phyloP scores from a whole-genome alignment of 2,113 vertebrate species.

The Trinectes maculatus region DNA sequence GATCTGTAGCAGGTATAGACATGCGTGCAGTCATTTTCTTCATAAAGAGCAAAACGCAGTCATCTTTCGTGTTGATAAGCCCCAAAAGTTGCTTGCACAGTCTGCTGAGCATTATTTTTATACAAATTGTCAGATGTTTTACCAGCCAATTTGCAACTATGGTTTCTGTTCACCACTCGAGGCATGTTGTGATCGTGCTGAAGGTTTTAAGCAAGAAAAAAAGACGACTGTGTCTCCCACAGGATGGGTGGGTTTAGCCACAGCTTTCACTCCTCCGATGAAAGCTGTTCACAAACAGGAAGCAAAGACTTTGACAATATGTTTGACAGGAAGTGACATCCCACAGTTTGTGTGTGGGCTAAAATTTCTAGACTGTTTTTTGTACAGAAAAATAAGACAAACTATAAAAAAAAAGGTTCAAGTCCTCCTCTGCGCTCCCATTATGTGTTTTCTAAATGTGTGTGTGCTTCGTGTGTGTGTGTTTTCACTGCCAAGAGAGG shows the following conservation, averaged over 20 bases:
- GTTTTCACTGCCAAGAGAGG: constrained; percentile 38
- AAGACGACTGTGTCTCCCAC: constrained; percentile 21
- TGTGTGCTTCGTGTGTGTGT: constrained; percentile 9
- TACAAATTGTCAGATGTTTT: neutral
- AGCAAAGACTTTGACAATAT: constrained; percentile 36
- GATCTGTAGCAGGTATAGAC: constrained; percentile 40
- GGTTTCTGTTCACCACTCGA: constrained; percentile 1
- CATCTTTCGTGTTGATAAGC: constrained; percentile 17
- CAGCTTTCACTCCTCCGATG: constrained; percentile 29
- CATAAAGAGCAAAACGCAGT: constrained; percentile 4
- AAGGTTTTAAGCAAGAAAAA: constrained; percentile 4
- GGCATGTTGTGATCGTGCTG: neutral
- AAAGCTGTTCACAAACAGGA: constrained; percentile 62
- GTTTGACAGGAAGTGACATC: constrained; percentile 52
- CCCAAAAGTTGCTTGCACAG: neutral
- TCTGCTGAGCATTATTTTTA: constrained; percentile 4
- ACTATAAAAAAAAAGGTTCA: neutral
- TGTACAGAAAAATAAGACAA: neutral
- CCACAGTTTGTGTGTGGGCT: constrained; percentile 13
- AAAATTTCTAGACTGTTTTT: neutral
- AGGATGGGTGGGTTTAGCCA: constrained; percentile 45
- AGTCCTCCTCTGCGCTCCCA: neutral
- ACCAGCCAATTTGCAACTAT: neutral
- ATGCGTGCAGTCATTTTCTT: constrained; percentile 23
- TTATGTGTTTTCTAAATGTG: constrained; percentile 17